Conservation (phyloP, 2,113 vertebrate species). For the Corydoras sp. region DNA sequence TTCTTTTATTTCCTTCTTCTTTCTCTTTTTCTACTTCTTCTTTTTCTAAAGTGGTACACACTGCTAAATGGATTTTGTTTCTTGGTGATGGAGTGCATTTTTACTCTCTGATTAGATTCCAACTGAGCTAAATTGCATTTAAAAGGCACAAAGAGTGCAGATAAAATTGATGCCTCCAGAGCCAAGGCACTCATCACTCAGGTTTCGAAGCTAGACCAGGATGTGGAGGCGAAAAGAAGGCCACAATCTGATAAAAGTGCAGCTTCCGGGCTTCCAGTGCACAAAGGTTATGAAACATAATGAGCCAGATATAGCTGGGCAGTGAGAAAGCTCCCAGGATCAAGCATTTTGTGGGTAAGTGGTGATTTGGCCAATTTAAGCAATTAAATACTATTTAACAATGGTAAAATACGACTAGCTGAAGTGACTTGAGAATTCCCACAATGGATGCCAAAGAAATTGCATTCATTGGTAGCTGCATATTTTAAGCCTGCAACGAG, state of each 20-base stretch:
- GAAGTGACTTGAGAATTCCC: no score
- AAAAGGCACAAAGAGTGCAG: conserved; percentile 38
- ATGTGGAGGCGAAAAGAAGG: conserved; percentile 32
- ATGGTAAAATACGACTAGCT: neutral
- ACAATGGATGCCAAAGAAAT: neutral
- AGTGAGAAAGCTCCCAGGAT: conserved; percentile 17
- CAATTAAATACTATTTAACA: conserved; percentile 5
- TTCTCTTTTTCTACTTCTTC: neutral
- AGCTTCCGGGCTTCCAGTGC: conserved; percentile 32
- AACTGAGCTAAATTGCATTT: conserved; percentile 40
- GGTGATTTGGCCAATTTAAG: conserved; percentile 9
- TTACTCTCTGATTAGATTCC: conserved; percentile 41
- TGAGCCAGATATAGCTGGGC: conserved; percentile 19
- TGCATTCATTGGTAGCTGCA: neutral
- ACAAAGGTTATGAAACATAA: conserved; percentile 41
- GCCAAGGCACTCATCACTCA: conserved; percentile 30
- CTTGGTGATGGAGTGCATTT: conserved; percentile 37
- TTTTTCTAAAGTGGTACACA: conserved; percentile 19
- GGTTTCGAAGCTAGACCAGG: conserved; percentile 12
- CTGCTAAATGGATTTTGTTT: conserved; percentile 28
- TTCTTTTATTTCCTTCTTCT: conserved; percentile 17
- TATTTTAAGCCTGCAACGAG: neutral
- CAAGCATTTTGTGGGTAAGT: conserved; percentile 5
- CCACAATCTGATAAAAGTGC: conserved; percentile 34
- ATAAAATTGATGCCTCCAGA: conserved; percentile 42